phyloP scores from a whole-genome alignment of 2,888 invertebrate species.

The Mythimna lalbum region DNA sequence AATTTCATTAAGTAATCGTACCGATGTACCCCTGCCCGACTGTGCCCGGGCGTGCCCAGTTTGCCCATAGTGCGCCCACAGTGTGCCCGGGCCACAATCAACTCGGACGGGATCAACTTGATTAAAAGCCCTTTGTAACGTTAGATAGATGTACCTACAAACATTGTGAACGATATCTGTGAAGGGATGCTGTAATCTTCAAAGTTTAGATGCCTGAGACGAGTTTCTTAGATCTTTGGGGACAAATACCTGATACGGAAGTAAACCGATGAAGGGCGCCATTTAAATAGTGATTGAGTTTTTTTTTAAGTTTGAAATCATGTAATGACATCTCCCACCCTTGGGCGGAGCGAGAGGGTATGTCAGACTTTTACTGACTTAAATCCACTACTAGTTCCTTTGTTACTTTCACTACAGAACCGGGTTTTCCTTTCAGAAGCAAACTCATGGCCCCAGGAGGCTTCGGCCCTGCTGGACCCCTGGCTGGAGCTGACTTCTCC shows the following conservation, averaged over 20 bases:
- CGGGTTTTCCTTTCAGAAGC: too few species aligned
- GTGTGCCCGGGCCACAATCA: slow-evolving; percentile 49
- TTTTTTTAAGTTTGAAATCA: too few species aligned
- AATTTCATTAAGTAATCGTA: slow-evolving; percentile 66
- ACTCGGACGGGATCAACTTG: slow-evolving; percentile 65
- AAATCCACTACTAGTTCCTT: too few species aligned
- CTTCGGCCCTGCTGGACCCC: too few species aligned
- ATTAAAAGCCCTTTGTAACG: slow-evolving; percentile 64
- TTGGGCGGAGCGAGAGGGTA: too few species aligned
- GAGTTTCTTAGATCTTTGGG: slow-evolving; percentile 18
- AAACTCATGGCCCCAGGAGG: too few species aligned
- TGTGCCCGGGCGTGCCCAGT: slow-evolving; percentile 19
- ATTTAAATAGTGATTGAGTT: too few species aligned
- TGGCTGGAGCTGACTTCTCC: too few species aligned
- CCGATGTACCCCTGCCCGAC: slow-evolving; percentile 16
- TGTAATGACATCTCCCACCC: too few species aligned
- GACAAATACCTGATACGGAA: not conserved
- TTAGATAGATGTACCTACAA: slow-evolving; percentile 53
- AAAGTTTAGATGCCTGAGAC: slow-evolving; percentile 1
- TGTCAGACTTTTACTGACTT: too few species aligned
- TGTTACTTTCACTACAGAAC: too few species aligned
- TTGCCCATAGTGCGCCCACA: slow-evolving; percentile 30
- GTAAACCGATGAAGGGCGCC: not conserved
- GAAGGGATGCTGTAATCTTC: slow-evolving; percentile 11
- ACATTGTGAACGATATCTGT: slow-evolving; percentile 35